Base-by-base conservation (phyloP, 2,113 vertebrate species). In the Patagioenas fasciata region DNA sequence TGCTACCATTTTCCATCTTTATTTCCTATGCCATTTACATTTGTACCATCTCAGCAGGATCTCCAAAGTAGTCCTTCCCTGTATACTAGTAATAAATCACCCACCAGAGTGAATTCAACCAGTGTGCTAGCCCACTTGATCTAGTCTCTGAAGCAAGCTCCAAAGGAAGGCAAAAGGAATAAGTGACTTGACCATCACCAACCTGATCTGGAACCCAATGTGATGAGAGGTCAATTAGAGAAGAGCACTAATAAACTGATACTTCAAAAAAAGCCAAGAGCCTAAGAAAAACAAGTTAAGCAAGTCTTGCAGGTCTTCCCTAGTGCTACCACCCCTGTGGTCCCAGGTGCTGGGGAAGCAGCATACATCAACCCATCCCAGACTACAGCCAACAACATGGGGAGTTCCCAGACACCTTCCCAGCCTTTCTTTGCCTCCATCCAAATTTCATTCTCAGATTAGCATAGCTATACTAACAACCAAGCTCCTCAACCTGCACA, bases 391-490 rank as follows among this genome's bases (percentile, higher is more conserved):
- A 84, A 62, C 19, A 69, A n/a, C 9, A 13, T 26, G 11, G 11
- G 13, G 18, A 47, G 23, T 0, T 73, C 34, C 53, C 66, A 77
- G 47, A 11, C 24, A 58, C 54, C 16, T 77, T 57, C 62, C 32
- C 74, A 73, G 19, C 10, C 29, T 50, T 82, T 60, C 29, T 50
- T 82, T 60, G 26, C 11, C 62, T 69, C 58, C 42, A 53, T 8
- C 40, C 38, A 14, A 17, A 29, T 36, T 82, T 66, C 28, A 11
- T 50, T 54, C n/a, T 61, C 62, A 79, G 66, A 50, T 50, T 38
- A 72, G 17, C 62, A 66, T 0, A 44, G 25, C 15, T 1, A 15
- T 4, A 40, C 26, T 12, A 17, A 58, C 20, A 85, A 5, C 0
- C 80, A 50, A 29, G 10, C 57, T 84, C 38, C 60, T 56, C 53